phyloP scores from a whole-genome alignment of 2,888 invertebrate genomes.

The Nowickia ferox region DNA sequence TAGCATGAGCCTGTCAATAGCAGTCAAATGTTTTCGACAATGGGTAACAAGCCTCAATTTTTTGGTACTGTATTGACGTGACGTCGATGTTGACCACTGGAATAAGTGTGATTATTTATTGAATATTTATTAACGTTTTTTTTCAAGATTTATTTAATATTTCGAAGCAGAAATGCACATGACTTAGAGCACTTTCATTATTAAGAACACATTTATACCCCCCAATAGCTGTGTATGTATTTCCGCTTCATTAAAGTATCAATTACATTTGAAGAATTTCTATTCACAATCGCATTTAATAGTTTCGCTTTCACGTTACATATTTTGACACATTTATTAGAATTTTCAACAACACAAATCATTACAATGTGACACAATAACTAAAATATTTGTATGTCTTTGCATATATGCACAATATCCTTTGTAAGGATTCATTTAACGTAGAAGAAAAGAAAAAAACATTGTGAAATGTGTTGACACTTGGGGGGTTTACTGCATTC shows the following conservation, averaged over 20 bases:
- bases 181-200: too few species aligned
- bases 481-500: constrained; percentile 57
- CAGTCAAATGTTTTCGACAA: too few species aligned
- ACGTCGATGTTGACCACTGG: too few species aligned
- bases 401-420: not conserved
- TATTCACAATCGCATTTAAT: not conserved
- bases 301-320: constrained; percentile 17
- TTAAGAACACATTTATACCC: not conserved
- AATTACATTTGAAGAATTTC: constrained; percentile 27
- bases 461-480: constrained; percentile 43
- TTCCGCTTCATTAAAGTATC: constrained; percentile 17
- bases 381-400: constrained; percentile 23
- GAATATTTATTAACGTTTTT: too few species aligned
- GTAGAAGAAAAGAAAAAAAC: not conserved
- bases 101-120: too few species aligned
- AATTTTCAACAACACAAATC: constrained; percentile 18
- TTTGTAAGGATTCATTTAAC: constrained; percentile 30
- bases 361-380: constrained; percentile 20
- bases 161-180: too few species aligned
- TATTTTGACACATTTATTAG: constrained; percentile 54
- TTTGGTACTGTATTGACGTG: too few species aligned
- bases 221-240: not conserved
- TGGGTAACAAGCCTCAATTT: too few species aligned
- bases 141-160: too few species aligned
- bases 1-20: too few species aligned